A percentile compares a stretch with the other conserved stretches of the same genome.
Conservation (phyloP, 1,140 invertebrate genomes). For the Camponotus vicinus region DNA sequence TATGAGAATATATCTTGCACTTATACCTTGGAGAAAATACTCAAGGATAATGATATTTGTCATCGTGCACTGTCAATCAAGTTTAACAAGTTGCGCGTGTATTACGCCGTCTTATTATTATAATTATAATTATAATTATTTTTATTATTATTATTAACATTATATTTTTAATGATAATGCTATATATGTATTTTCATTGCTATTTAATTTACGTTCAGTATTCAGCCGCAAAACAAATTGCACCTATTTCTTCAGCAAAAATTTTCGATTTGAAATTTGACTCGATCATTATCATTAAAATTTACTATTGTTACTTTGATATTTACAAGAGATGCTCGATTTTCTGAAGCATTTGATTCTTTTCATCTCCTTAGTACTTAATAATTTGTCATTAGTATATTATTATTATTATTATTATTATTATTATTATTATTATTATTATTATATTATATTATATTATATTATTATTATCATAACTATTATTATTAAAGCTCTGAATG, state of each 20-base stretch:
- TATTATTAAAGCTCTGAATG: conserved; percentile 54
- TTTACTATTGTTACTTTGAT: conserved; percentile 50
- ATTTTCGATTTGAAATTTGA: conserved; percentile 58
- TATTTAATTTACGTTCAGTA: conserved; percentile 84
- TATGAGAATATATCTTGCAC: conserved; percentile 1
- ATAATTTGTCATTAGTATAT: conserved; percentile 53
- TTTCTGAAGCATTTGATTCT: conserved; percentile 17
- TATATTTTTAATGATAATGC: conserved; percentile 24
- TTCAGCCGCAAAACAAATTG: conserved; percentile 71
- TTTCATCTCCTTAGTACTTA: conserved; percentile 54
- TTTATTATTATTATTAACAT: conserved; percentile 43
- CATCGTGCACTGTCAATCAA: conserved; percentile 49
- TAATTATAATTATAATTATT: conserved; percentile 59
- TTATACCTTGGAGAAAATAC: conserved; percentile 32
- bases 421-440: conserved; percentile 49
- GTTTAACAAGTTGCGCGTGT: conserved; percentile 41
- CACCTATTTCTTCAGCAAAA: conserved; percentile 43
- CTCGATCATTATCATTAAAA: conserved; percentile 34
- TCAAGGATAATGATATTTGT: conserved; percentile 48
- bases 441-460: conserved; percentile 35
- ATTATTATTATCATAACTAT: conserved; percentile 61
- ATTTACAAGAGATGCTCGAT: conserved; percentile 57
- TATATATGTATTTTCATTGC: conserved; percentile 50
- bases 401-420: conserved; percentile 56
- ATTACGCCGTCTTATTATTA: conserved; percentile 49